Conservation (phyloP, 2,113 vertebrate species). For the Bettongia penicillata region DNA sequence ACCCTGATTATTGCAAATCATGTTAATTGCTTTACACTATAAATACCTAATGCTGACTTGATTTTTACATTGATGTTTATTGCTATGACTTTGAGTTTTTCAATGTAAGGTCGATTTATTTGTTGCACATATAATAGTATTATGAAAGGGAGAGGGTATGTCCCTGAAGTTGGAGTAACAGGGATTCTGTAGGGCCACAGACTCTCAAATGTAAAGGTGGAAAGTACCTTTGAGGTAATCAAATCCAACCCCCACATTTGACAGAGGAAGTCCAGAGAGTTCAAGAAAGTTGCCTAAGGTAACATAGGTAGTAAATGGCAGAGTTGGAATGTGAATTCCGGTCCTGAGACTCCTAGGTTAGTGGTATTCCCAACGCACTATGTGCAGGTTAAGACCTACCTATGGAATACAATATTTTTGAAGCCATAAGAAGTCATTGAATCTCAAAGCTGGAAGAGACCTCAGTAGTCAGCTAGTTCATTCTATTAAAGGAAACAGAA, state of each 20-base stretch:
- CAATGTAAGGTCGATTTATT: conserved; percentile 2
- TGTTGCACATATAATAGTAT: not conserved
- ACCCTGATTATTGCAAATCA: conserved; percentile 3
- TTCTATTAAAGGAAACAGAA: not conserved
- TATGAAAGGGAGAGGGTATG: not conserved
- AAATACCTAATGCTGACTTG: not conserved
- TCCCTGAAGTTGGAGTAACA: not conserved
- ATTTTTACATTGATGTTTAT: conserved; percentile 27
- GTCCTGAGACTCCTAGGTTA: not conserved
- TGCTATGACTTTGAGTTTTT: conserved; percentile 22
- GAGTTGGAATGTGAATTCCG: not conserved
- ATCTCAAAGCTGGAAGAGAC: not conserved
- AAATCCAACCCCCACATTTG: not conserved
- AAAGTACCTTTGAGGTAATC: not conserved
- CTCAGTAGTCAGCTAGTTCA: not conserved
- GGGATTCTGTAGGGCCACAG: not conserved
- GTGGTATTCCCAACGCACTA: not conserved
- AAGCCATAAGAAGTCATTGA: not conserved
- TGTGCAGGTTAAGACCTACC: not conserved
- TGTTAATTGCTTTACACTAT: conserved; percentile 26
- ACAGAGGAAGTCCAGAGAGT: not conserved
- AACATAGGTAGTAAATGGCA: not conserved
- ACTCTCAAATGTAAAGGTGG: not conserved
- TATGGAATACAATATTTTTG: not conserved
- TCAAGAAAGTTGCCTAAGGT: not conserved